Percentiles rank a stretch among this genome's conserved stretches.
phyloP scores from a whole-genome alignment of 2,888 invertebrate species.

The Matsumyia berberina region DNA sequence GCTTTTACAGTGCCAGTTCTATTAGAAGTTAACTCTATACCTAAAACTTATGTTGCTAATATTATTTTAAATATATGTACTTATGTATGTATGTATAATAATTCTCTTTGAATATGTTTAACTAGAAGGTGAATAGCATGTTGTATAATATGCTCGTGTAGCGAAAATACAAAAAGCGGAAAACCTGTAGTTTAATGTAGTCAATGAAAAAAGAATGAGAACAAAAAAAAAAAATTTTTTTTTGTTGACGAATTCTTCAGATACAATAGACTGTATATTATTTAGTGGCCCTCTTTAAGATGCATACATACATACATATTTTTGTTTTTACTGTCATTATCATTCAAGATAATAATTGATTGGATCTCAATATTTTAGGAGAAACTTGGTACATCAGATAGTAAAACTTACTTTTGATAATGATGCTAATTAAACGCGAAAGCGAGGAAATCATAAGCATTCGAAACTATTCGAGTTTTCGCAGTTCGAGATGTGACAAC shows the following conservation, averaged over 20 bases:
- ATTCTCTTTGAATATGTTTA: background rate
- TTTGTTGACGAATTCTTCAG: background rate
- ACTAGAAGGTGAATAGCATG: background rate
- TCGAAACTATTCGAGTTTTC: constrained; percentile 6
- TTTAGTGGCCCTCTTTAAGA: background rate
- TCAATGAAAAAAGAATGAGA: background rate
- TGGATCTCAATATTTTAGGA: background rate
- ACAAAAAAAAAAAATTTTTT: background rate
- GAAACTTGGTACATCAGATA: background rate
- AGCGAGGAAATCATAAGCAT: constrained; percentile 5
- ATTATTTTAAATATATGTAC: too few relatives aligned
- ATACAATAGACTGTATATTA: background rate
- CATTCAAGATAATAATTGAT: background rate
- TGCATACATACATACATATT: too few relatives aligned
- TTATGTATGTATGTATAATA: background rate
- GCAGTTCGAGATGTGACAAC: constrained; percentile 49
- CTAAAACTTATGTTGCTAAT: too few relatives aligned
- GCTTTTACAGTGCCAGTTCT: background rate
- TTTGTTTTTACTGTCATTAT: background rate
- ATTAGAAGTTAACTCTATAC: too few relatives aligned
- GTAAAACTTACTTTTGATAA: constrained; percentile 1
- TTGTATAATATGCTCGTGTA: constrained; percentile 5
- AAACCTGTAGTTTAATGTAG: background rate
- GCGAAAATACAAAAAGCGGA: constrained; percentile 3
- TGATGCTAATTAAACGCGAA: constrained; percentile 37